Evolutionary conservation across 2,888 invertebrate genomes (phyloP), one percentile per base, ranked within the genome.

Genomic region (Hypercompe scribonia): DNA sequence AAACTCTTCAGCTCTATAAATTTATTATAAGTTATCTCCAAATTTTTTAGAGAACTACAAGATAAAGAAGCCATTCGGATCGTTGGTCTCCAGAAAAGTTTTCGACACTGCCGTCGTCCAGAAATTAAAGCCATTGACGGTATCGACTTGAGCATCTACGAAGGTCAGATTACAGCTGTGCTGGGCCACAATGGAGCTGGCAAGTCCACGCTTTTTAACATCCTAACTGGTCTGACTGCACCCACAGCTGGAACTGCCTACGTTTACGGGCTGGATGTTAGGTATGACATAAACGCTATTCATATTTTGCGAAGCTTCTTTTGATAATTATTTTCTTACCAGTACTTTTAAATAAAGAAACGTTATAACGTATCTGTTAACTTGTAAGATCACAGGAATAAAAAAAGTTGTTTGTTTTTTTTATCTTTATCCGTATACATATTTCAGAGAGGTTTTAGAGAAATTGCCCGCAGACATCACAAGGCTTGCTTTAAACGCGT

Each of bases 171-270:
- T 77, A 98, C 98, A 0, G 98, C 98, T 0, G 97, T 98, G 34
- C 92, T 98, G 76, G 98, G 98, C 0, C 98, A 98, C 86, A 98
- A 98, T 87, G 98, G 98, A 0, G 98, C 98, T 58, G 98, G 98
- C 10, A 98, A 98, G 91, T 98, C 98, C 0, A 98, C 98, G 0
- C 94, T 98, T 15, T 97, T 98, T 89, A 98, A 98, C 85, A 98
- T 98, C 81, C 92, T 98, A 31, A 98, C 98, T 4, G 98, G 98
- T 0, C 89, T 98, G n/a, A 97, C 97, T 0, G 94, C 97, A 2
- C 97, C 98, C 0, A 97, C 97, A 0, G 96, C 97, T 76, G 98
- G 98, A 0, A 97, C 97, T 0, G 97, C 97, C 0, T 97, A 97
- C 81, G 97, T 98, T 36, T 98, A 97, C 86, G 98, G 98, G 18